These are phyloP conservation scores for Poecilia gillii DNA, from an alignment of 2,797 vertebrate genomes.

Conservation along the genomic window DNA sequence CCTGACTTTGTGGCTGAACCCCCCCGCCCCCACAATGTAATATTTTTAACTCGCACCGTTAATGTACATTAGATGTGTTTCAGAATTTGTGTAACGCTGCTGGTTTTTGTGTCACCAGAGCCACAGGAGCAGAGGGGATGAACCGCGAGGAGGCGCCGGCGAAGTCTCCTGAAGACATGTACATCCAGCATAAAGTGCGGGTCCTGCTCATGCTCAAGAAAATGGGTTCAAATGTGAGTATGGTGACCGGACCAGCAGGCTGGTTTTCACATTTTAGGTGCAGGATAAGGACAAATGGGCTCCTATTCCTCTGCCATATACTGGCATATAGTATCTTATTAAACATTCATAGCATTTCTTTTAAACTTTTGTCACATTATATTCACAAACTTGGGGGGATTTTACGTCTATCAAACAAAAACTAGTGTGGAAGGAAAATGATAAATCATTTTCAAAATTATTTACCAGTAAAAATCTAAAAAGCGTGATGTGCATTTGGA, in stretches of 20 bases:
- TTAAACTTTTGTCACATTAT: not conserved
- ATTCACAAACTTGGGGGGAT: not conserved
- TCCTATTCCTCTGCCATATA: not conserved
- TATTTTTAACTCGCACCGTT: slow-evolving; percentile 11
- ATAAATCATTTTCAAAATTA: not conserved
- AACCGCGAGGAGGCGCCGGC: slow-evolving; percentile 97
- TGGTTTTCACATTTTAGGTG: not conserved
- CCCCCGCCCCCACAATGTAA: not conserved
- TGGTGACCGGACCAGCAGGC: not conserved
- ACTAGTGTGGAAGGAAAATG: not conserved
- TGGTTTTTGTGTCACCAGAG: slow-evolving; percentile 70
- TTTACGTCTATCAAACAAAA: not conserved
- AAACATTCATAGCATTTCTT: not conserved
- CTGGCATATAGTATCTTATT: not conserved
- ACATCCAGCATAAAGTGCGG: slow-evolving; percentile 98
- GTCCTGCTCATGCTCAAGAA: slow-evolving; percentile 99
- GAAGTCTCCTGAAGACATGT: slow-evolving; percentile 99
- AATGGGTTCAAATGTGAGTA: slow-evolving; percentile 98
- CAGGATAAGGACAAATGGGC: not conserved
- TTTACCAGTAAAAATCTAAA: not conserved
- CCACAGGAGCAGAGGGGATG: slow-evolving; percentile 95
- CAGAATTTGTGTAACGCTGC: slow-evolving; percentile 33
- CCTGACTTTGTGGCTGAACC: not conserved
- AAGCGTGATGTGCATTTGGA: not conserved
- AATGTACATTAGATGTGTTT: slow-evolving; percentile 6